These are phyloP conservation scores for Isurus oxyrinchus DNA, from an alignment of 2,113 vertebrate species.

Conservation along the genomic window DNA sequence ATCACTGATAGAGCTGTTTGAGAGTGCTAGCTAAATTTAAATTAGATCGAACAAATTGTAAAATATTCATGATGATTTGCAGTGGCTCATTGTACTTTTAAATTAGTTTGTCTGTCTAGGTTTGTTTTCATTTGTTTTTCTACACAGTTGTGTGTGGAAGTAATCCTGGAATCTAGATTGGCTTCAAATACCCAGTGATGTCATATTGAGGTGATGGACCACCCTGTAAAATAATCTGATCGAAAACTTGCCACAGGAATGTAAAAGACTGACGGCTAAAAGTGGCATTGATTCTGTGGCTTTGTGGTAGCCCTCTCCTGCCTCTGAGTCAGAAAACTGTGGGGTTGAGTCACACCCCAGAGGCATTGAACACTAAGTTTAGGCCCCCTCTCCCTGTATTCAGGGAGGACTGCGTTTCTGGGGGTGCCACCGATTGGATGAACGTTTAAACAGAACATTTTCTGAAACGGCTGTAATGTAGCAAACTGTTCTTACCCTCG, in stretches of 20 bases:
- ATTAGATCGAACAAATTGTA: background rate
- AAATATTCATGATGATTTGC: background rate
- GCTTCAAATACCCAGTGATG: background rate
- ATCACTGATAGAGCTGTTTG: background rate
- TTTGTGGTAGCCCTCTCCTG: background rate
- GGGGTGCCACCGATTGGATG: background rate
- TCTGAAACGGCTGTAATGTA: background rate
- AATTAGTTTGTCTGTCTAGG: background rate
- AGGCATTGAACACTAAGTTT: too few species aligned
- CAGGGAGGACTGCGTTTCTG: background rate
- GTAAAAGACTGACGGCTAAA: background rate
- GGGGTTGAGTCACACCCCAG: background rate
- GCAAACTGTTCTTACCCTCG: background rate
- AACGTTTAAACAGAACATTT: background rate
- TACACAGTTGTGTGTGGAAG: background rate
- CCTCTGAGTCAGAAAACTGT: background rate
- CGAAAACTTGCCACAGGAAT: background rate
- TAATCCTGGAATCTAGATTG: background rate
- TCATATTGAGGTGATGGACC: background rate
- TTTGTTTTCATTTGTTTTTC: background rate
- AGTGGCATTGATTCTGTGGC: background rate
- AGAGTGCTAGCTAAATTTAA: background rate
- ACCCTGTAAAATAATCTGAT: background rate
- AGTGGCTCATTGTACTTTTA: background rate
- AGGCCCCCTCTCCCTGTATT: background rate